Evolutionary conservation across 2,888 invertebrate species (phyloP), one percentile per base, ranked within the genome.

Genomic region (Drosophila hamatofila): DNA sequence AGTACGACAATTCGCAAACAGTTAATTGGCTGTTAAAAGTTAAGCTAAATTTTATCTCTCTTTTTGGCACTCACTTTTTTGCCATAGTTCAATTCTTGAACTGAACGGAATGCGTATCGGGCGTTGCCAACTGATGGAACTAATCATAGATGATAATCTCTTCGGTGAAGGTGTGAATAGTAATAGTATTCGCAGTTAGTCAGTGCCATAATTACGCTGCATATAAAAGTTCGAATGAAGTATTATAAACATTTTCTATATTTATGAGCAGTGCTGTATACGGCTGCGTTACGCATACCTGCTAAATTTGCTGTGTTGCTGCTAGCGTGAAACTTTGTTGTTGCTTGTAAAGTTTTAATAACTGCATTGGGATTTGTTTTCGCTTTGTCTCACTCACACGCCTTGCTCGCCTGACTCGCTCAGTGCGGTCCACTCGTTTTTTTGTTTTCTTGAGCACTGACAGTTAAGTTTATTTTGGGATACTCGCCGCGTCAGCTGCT

Each of bases 301-400:
- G 67, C 52, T 73, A 61, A 44, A 58, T 37, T 58, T 58, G 33
- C 41, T 62, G 66, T 16, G 11, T 41, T 39, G 33, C 67, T 56
- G 59, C 54, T 39, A 41, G n/a, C 9, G 11, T 21, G 14, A 3
- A 46, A 11, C 27, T 58, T 44, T 30, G 42, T 44, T 51, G 56
- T 61, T 64, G 60, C 30, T 60, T 25, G 54, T 18, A 58, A 21
- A 30, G 54, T 27, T 49, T 69, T 64, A 39, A 59, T 44, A 56
- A 54, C 42, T 11, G 35, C 41, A 46, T 27, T 56, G 11, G 8
- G 1, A 9, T 56, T 62, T 62, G 59, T 60, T 66, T 65, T 42
- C 46, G 21, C 30, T 65, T 30, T 49, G 33, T 69, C 64, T 55
- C 49, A 23, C 44, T 69, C 46, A 9, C 23, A 39, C 35, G 25